phyloP scores from a whole-genome alignment of 1,140 invertebrate genomes.

The Galendromus occidentalis region DNA sequence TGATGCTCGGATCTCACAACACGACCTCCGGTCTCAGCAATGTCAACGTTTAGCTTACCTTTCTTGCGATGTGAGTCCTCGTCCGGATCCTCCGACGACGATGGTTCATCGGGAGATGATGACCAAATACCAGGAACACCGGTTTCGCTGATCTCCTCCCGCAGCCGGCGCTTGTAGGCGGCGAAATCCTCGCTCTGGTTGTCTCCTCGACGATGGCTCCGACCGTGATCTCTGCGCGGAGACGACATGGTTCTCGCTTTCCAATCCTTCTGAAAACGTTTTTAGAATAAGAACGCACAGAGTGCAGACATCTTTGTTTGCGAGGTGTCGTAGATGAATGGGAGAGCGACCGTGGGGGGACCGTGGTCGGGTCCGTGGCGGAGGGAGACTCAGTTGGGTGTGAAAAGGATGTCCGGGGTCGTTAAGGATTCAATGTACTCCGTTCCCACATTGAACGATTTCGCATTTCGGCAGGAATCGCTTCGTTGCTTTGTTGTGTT shows the following conservation, averaged over 20 bases:
- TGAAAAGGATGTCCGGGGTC: too few relatives aligned
- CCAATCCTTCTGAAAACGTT: too few relatives aligned
- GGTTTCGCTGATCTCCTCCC: conserved; percentile 28
- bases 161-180: conserved; percentile 22
- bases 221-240: too few relatives aligned
- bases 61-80: neutral
- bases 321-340: neutral
- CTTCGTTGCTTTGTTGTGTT: too few relatives aligned
- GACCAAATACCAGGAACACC: conserved; percentile 30
- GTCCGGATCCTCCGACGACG: neutral
- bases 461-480: too few relatives aligned
- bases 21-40: conserved; percentile 5
- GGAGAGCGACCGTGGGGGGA: too few relatives aligned
- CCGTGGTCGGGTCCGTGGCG: too few relatives aligned
- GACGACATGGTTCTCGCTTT: too few relatives aligned
- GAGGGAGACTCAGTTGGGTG: too few relatives aligned
- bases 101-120: conserved; percentile 23
- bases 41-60: neutral
- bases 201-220: neutral
- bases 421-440: too few relatives aligned
- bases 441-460: too few relatives aligned
- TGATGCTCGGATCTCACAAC: conserved; percentile 10
- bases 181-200: conserved; percentile 15
- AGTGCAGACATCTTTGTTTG: conserved; percentile 3
- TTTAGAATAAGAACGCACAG: neutral